Percentiles rank a stretch among this genome's conserved stretches.
Conservation (phyloP, 2,888 invertebrate species). For the Abrostola triplasia region DNA sequence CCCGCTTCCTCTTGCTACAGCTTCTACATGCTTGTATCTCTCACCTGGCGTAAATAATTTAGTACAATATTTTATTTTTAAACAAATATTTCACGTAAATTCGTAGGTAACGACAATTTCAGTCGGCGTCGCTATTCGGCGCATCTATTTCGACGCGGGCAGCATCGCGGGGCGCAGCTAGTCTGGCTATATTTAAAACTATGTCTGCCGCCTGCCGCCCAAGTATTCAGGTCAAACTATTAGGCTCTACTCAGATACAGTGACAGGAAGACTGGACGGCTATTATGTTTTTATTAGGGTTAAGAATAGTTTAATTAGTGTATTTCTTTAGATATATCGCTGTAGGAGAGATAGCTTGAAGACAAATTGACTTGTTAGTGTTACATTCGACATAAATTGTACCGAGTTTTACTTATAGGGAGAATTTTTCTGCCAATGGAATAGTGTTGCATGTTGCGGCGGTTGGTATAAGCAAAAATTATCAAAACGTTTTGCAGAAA, state of each 20-base stretch:
- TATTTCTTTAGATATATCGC: too few relatives aligned
- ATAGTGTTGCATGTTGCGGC: too few relatives aligned
- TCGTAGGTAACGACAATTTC: slow-evolving; percentile 31
- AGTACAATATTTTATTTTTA: slow-evolving; percentile 15
- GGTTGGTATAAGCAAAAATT: too few relatives aligned
- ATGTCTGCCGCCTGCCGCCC: slow-evolving; percentile 30
- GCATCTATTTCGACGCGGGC: slow-evolving; percentile 39
- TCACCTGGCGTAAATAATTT: slow-evolving; percentile 37
- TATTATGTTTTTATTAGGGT: neutral
- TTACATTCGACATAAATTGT: too few relatives aligned
- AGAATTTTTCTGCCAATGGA: too few relatives aligned
- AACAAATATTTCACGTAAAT: slow-evolving; percentile 37
- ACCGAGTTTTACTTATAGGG: too few relatives aligned
- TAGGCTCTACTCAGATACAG: slow-evolving; percentile 37
- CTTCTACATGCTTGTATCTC: slow-evolving; percentile 32
- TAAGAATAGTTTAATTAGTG: neutral
- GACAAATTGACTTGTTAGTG: too few relatives aligned
- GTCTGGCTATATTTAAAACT: slow-evolving; percentile 51
- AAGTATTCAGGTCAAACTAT: slow-evolving; percentile 52
- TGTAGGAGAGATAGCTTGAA: too few relatives aligned
- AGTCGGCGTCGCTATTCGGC: slow-evolving; percentile 28
- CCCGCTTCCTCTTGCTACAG: neutral
- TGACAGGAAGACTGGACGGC: slow-evolving; percentile 16
- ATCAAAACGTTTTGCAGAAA: too few relatives aligned
- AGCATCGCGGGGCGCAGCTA: slow-evolving; percentile 21